phyloP scores from a whole-genome alignment of 2,113 vertebrate species.

The Origma solitaria region DNA sequence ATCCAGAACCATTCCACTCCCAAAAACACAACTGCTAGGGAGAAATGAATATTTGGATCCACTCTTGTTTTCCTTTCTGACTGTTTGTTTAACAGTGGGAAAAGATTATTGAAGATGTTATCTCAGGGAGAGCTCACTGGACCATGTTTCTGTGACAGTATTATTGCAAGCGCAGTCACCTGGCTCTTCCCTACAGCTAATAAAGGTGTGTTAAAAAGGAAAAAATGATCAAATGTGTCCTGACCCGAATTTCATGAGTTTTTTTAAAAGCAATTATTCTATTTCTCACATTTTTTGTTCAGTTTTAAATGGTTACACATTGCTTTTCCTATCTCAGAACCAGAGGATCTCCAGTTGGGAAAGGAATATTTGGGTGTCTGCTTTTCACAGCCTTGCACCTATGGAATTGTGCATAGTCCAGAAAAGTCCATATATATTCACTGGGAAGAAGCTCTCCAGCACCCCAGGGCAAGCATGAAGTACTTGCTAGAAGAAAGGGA shows the following conservation, averaged over 20 bases:
- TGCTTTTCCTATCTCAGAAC: not conserved
- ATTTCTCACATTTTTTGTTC: not conserved
- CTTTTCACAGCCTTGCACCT: not conserved
- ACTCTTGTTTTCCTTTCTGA: not conserved
- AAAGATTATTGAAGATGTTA: conserved; percentile 22
- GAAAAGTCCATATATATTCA: not conserved
- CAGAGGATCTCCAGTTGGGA: not conserved
- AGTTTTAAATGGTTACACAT: not conserved
- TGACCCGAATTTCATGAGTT: not conserved
- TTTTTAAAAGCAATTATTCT: not conserved
- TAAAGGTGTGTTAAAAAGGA: not conserved
- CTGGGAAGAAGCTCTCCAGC: not conserved
- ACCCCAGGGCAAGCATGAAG: not conserved
- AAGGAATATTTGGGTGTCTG: not conserved
- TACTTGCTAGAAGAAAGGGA: not conserved
- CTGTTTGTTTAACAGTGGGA: not conserved
- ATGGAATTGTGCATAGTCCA: not conserved
- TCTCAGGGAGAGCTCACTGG: conserved; percentile 24
- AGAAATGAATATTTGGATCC: conserved; percentile 22
- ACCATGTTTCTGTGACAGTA: not conserved
- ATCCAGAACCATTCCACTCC: conserved; percentile 55
- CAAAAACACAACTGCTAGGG: conserved; percentile 12
- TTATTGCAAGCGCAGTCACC: not conserved
- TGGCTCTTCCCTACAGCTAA: not conserved
- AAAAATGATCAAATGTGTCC: not conserved